Evolutionary conservation across 2,797 vertebrate species (phyloP), one percentile per base, ranked within the genome.

Genomic region (Selene dorsalis): DNA sequence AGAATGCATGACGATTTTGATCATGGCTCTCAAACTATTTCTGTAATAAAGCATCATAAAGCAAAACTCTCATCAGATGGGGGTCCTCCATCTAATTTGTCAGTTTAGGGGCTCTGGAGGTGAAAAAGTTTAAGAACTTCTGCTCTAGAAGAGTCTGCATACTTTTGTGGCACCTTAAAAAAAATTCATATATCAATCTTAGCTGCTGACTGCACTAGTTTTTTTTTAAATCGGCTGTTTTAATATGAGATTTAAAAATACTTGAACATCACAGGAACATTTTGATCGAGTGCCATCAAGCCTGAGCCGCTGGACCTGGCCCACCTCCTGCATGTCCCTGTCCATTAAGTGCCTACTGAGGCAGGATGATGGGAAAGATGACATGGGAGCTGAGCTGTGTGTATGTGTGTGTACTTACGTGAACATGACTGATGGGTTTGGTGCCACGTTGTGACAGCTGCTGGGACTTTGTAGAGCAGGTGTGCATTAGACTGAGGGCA

Each of bases 391-490:
- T 11, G 67, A 63, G 74, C 18, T 0, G 22, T 30, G 45, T 35
- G 32, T 35, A 8, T 35, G 32, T 35, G 32, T 53, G 71, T 60
- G 82, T 11, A 57, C 76, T 79, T 79, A 62, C 47, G 18, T 45
- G 73, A 67, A 78, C 59, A 73, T 85, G 88, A 90, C 79, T 77
- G 91, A 93, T 85, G 65, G 82, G 45, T 84, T 74, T 50, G 71
- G 73, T 79, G 80, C 77, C 58, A 28, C 57, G 2, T 28, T 47
- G 57, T 79, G 87, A 90, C 83, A 88, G 87, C 75, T 57, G 83
- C 88, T 69, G 73, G 69, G 82, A 84, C 69, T 77, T 41, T 26
- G 69, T 56, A 22, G 67, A 77, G 78, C 84, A 80, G 87, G 80
- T 88, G 80, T 80, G 84, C 82, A 67, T 83, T 84, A 76, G 85